Percentiles rank a stretch among this genome's conserved stretches.
These are phyloP conservation scores for Melanotaenia parkinsoni DNA, from an alignment of 2,797 vertebrate genomes.

Conservation along the genomic window DNA sequence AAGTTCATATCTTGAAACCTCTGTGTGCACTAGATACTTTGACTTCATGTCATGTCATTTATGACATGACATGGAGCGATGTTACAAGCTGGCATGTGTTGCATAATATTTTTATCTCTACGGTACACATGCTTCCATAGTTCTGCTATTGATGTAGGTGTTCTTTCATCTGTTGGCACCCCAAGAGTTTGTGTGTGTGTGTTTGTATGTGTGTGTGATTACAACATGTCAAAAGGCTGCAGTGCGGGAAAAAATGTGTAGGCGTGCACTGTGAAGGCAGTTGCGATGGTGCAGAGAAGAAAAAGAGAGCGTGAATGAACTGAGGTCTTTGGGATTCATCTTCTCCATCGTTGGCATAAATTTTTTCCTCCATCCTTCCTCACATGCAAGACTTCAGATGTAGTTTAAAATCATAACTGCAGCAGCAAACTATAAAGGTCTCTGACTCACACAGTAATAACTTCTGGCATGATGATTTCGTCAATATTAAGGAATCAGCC, in stretches of 20 bases:
- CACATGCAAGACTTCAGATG: slow-evolving; percentile 14
- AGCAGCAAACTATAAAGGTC: slow-evolving; percentile 18
- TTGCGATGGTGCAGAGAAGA: slow-evolving; percentile 43
- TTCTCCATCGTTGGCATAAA: slow-evolving; percentile 14
- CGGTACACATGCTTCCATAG: slow-evolving; percentile 47
- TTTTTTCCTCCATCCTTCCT: slow-evolving; percentile 5
- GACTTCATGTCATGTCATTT: neutral
- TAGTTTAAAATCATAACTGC: slow-evolving; percentile 28
- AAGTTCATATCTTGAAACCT: slow-evolving; percentile 20
- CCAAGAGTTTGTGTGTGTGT: slow-evolving; percentile 25
- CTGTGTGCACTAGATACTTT: slow-evolving; percentile 2
- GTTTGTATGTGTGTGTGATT: slow-evolving; percentile 41
- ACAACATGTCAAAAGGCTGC: slow-evolving; percentile 69
- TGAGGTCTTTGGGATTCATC: slow-evolving; percentile 46
- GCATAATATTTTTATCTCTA: slow-evolving; percentile 68
- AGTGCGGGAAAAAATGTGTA: slow-evolving; percentile 59
- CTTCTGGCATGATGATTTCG: slow-evolving; percentile 15
- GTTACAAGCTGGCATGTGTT: slow-evolving; percentile 49
- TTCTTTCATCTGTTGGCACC: slow-evolving; percentile 67
- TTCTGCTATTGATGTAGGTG: slow-evolving; percentile 67
- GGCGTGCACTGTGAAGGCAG: slow-evolving; percentile 59
- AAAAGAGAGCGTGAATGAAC: slow-evolving; percentile 55
- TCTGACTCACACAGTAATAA: slow-evolving; percentile 18
- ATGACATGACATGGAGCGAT: slow-evolving; percentile 37
- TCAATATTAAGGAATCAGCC: slow-evolving; percentile 18